phyloP scores from a whole-genome alignment of 2,888 invertebrate species.

The Congeria kusceri region DNA sequence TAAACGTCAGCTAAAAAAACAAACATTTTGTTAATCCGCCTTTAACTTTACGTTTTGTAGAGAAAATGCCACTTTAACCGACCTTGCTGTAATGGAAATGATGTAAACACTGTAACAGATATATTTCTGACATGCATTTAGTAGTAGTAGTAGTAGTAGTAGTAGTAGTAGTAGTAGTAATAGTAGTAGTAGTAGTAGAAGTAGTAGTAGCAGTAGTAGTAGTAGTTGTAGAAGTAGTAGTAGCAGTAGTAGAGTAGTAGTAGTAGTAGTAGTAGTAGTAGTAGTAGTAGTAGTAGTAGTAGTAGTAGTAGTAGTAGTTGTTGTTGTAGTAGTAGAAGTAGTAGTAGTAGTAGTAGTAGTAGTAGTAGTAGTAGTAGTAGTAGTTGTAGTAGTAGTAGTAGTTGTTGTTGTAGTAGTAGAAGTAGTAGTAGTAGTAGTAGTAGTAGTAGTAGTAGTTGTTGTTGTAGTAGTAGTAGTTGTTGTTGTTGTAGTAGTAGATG shows the following conservation, averaged over 20 bases:
- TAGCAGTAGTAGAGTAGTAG: conserved; percentile 1
- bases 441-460: neutral
- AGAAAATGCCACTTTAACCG: too few relatives aligned
- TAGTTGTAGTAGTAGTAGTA: conserved; percentile 8
- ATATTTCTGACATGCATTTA: too few relatives aligned
- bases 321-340: conserved; percentile 4
- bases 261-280: too few relatives aligned
- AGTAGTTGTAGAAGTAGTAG: conserved; percentile 8
- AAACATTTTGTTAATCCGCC: too few relatives aligned
- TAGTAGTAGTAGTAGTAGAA: too few relatives aligned
- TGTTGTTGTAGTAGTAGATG: neutral
- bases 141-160: too few relatives aligned
- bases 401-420: neutral
- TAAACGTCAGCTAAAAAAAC: too few relatives aligned
- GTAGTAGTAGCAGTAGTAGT: neutral
- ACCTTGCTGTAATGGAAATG: too few relatives aligned
- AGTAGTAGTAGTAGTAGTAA: too few relatives aligned
- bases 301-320: conserved; percentile 5
- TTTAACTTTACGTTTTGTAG: too few relatives aligned
- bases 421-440: conserved; percentile 1
- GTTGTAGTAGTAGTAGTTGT: conserved; percentile 2
- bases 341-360: conserved; percentile 10
- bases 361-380: conserved; percentile 13
- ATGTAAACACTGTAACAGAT: too few relatives aligned
- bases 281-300: conserved; percentile 1